These are phyloP conservation scores for Tetranychus truncatus DNA, from an alignment of 2,888 invertebrate genomes.

Conservation along the genomic window DNA sequence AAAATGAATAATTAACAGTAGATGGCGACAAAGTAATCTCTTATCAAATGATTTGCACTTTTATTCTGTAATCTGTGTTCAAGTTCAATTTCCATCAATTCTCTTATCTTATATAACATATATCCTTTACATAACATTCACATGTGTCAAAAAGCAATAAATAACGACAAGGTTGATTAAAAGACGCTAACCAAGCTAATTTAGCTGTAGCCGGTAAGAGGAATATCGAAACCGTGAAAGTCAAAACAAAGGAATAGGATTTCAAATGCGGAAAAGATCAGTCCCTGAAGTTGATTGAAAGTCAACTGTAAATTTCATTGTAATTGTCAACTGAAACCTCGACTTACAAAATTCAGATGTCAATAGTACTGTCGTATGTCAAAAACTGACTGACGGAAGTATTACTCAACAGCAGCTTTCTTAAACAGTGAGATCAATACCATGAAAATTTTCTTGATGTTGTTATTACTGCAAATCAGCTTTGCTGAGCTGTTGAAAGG, in stretches of 20 bases:
- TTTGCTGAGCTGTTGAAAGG: conserved; percentile 93
- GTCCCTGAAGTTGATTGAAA: conserved; percentile 78
- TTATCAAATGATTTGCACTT: no score
- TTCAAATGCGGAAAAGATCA: conserved; percentile 80
- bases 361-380: conserved; percentile 58
- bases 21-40: no score
- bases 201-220: no score
- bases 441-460: conserved; percentile 91
- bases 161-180: no score
- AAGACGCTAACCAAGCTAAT: no score
- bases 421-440: conserved; percentile 80
- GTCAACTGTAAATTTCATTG: conserved; percentile 56
- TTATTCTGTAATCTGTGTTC: no score
- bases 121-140: no score
- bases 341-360: conserved; percentile 87
- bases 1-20: no score
- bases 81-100: no score
- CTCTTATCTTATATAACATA: no score
- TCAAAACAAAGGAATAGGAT: conserved; percentile 60
- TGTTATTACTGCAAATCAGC: conserved; percentile 99
- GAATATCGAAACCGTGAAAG: no score
- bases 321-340: conserved; percentile 45
- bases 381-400: conserved; percentile 92
- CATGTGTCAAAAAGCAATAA: no score
- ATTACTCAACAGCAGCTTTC: conserved; percentile 88